A percentile compares a stretch with the other conserved stretches of the same genome.
Conservation (phyloP, 2,888 invertebrate genomes). For the Acanthococcus lagerstroemiae region DNA sequence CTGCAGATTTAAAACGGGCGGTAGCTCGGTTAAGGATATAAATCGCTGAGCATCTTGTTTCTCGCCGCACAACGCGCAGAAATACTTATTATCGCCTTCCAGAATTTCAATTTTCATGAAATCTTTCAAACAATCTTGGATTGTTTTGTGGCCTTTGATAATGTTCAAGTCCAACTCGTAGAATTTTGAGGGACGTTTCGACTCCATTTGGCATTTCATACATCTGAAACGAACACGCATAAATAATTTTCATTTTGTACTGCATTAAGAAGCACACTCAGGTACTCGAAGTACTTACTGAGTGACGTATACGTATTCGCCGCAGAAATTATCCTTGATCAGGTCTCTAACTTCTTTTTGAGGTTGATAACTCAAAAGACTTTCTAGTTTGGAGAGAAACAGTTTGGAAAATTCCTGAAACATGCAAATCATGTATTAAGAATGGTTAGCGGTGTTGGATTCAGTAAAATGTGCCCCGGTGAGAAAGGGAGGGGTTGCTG, state of each 20-base stretch:
- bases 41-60: conserved; percentile 50
- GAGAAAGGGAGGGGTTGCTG: too few relatives aligned
- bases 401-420: conserved; percentile 52
- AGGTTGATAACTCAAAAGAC: conserved; percentile 42
- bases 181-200: conserved; percentile 47
- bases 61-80: conserved; percentile 47
- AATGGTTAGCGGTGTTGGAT: not conserved
- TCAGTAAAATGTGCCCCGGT: too few relatives aligned
- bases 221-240: conserved; percentile 41
- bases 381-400: conserved; percentile 49
- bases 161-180: conserved; percentile 51
- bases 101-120: conserved; percentile 51
- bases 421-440: conserved; percentile 3
- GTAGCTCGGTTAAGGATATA: conserved; percentile 48
- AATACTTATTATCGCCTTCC: conserved; percentile 50
- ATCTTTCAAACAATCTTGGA: conserved; percentile 44
- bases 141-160: conserved; percentile 43
- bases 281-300: conserved; percentile 38
- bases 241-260: not conserved
- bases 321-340: conserved; percentile 44
- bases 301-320: conserved; percentile 46
- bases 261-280: not conserved
- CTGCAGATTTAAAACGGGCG: conserved; percentile 52
- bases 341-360: conserved; percentile 41
- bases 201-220: conserved; percentile 47